Evolutionary conservation across 2,888 invertebrate species (phyloP), one percentile per base, ranked within the genome.

Genomic region (Hypolimnas misippus): DNA sequence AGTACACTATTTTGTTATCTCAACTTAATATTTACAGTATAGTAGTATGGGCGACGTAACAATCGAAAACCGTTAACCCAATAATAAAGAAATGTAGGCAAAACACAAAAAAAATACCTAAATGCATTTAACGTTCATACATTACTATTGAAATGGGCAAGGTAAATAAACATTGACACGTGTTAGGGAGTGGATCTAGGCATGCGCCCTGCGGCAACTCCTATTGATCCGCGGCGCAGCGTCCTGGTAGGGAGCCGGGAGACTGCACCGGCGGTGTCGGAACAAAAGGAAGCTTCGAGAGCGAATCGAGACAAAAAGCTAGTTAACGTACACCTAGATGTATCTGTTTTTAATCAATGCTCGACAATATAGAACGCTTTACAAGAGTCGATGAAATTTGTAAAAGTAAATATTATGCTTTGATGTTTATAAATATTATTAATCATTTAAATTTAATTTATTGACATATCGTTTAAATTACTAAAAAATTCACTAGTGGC

Each of bases 101-200:
- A 12, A n/a, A 33, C 33, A 33, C 12, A 33, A 33, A 12, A 38
- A 38, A 38, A 38, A n/a, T 19, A 17, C 38, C 40, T 52, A 52
- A 38, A 58, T 38, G 16, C 42, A 58, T 19, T 0, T 21, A 14
- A 46, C n/a, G 58, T 46, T 58, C 42, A 49, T 29, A 40, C 44
- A 57, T 58, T 38, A 62, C 25, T 29, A 29, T 42, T 44, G 82
- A 83, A 83, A 83, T 78, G 76, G 73, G 73, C 80, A 86, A 90
- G 86, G 91, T 91, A 91, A 91, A 91, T 88, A 91, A 91, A 91
- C 90, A 91, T 79, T 86, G 87, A 83, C 91, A 91, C 91, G 91
- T 91, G 91, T 77, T 79, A 76, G 78, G 83, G 83, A 81, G 86
- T 81, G 82, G 82, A 76, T 68, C 52, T 44, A 71, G 77, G 84